Evolutionary conservation across 2,888 invertebrate genomes (phyloP).

Genomic region (Papilio demoleus): DNA sequence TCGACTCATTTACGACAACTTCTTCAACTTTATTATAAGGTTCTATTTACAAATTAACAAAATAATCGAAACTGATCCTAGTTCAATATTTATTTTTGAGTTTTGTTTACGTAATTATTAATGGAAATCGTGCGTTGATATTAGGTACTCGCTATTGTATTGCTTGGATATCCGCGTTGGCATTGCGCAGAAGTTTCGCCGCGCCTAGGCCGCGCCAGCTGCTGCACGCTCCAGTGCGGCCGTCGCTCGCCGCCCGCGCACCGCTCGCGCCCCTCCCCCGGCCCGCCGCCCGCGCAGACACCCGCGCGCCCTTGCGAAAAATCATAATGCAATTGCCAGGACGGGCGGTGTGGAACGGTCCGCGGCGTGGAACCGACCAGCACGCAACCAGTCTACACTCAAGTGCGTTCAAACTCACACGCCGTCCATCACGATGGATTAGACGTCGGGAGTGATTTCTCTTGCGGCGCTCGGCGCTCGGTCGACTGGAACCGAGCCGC

Average conservation of each 20-base stretch:
- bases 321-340: conserved; percentile 83
- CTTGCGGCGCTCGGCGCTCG: conserved; percentile 65
- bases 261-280: conserved; percentile 74
- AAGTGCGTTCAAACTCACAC: conserved; percentile 82
- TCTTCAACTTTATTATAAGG: too few species aligned
- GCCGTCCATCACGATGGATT: conserved; percentile 81
- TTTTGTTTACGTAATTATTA: conserved; percentile 48
- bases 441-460: conserved; percentile 77
- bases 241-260: conserved; percentile 69
- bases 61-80: neutral
- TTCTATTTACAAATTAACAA: too few species aligned
- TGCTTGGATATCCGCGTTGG: conserved; percentile 55
- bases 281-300: conserved; percentile 59
- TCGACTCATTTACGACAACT: too few species aligned
- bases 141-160: conserved; percentile 43
- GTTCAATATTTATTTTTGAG: conserved; percentile 1
- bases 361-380: conserved; percentile 63
- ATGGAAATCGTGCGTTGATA: neutral
- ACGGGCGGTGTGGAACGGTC: conserved; percentile 81
- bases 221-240: conserved; percentile 78
- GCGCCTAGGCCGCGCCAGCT: conserved; percentile 70
- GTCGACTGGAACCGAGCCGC: conserved; percentile 65
- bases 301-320: conserved; percentile 82
- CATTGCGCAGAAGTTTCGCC: conserved; percentile 68
- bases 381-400: conserved; percentile 81